Base-by-base conservation (phyloP, 2,888 invertebrate species). In the Colletes collaris region DNA sequence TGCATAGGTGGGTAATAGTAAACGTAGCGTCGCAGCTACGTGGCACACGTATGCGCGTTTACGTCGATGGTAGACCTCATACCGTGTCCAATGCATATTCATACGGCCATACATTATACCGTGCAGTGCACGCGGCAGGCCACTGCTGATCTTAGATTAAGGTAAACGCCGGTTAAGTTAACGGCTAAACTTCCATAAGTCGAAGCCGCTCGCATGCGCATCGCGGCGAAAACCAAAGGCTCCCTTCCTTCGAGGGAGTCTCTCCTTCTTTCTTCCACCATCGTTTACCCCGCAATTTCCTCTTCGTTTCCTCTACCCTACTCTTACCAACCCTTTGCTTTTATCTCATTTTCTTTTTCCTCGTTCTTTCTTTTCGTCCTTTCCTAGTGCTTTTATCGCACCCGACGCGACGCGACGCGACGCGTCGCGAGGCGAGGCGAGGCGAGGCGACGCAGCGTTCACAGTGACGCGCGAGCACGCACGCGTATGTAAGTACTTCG, bases 131-230 rank as follows among this genome's bases (percentile, higher is more conserved):
- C 88, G 85, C 89, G 79, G 88, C 86, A 88, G 87, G 84, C 88
- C 81, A 83, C 86, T 82, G 89, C 90, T 90, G 93, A 93, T 93
- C 92, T 93, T 92, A 93, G 93, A 93, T 93, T 93, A 93, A 92
- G 92, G 93, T 93, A 93, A 93, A 93, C 92, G 93, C 93, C 93
- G 93, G 93, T 93, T 93, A 93, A 93, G 92, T 93, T 93, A 93
- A 93, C 93, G 93, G 93, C 93, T 93, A 91, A 92, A 92, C 91
- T 91, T 87, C 90, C 90, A 90, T 90, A 90, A 92, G 92, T 91
- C 90, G 90, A 88, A 89, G 87, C 85, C 87, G 87, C 89, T 90
- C 91, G 91, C 92, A 91, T 90, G 91, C 91, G 90, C 91, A 90
- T 91, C 89, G 90, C 81, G 79, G 83, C 77, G 75, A 67, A 68